These are phyloP conservation scores for Caenorhabditis macrosperma DNA, from an alignment of 2,888 invertebrate genomes.

Conservation along the genomic window DNA sequence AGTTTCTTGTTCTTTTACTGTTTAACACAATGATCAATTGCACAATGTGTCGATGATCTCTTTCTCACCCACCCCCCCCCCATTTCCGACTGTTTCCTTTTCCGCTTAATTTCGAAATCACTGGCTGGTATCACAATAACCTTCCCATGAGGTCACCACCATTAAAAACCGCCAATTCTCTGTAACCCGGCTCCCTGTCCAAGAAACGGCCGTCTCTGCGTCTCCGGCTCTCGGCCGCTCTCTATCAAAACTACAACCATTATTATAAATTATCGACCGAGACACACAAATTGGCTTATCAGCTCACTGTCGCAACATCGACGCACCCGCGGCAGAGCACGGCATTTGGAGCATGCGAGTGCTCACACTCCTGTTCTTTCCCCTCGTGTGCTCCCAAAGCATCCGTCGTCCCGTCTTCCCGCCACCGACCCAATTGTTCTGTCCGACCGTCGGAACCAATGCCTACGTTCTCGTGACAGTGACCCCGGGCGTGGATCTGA, in stretches of 20 bases:
- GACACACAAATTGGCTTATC: constrained; percentile 52
- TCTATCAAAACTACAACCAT: constrained; percentile 9
- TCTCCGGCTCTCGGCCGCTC: constrained; percentile 1
- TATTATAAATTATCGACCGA: constrained; percentile 49
- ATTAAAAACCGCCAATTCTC: constrained; percentile 39
- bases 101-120: background rate
- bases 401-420: constrained; percentile 20
- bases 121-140: background rate
- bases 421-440: constrained; percentile 50
- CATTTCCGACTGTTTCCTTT: background rate
- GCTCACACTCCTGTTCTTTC: constrained; percentile 38
- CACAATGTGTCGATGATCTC: background rate
- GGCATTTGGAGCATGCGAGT: constrained; percentile 41
- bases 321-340: too few species aligned
- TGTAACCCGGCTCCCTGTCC: constrained; percentile 40
- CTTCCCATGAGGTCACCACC: constrained; percentile 30
- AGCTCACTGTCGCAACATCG: background rate
- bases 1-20: too few species aligned
- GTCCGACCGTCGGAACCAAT: constrained; percentile 65
- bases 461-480: constrained; percentile 65
- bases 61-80: background rate
- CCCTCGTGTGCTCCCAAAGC: background rate
- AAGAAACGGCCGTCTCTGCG: constrained; percentile 22
- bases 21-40: constrained; percentile 23
- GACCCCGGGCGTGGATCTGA: constrained; percentile 27